Percentiles rank a stretch among this genome's conserved stretches.
Evolutionary conservation across 2,888 invertebrate genomes (phyloP).

Genomic region (Galerucella calmariensis): DNA sequence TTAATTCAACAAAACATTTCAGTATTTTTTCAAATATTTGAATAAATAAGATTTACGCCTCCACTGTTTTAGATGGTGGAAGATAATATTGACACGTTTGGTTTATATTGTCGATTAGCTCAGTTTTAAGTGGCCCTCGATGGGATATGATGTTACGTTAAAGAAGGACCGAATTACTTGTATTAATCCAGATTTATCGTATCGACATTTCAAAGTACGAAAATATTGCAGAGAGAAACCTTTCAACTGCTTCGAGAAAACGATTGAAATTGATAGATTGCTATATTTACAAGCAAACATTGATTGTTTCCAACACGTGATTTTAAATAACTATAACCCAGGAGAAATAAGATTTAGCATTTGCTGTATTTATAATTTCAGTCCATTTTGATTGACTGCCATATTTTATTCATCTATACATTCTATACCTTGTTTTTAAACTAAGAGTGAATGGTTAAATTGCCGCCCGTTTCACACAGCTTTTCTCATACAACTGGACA

Average conservation of each 20-base stretch:
- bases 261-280: neutral
- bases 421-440: too few relatives aligned
- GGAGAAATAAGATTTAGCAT: too few relatives aligned
- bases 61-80: neutral
- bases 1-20: too few relatives aligned
- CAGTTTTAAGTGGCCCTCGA: constrained; percentile 40
- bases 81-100: constrained; percentile 12
- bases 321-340: too few relatives aligned
- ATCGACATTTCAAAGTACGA: constrained; percentile 29
- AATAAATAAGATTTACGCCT: neutral
- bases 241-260: constrained; percentile 21
- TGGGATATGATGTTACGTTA: constrained; percentile 37
- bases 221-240: constrained; percentile 36
- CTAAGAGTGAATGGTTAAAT: too few relatives aligned
- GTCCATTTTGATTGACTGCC: too few relatives aligned
- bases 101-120: constrained; percentile 19
- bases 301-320: too few relatives aligned
- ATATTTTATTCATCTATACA: too few relatives aligned
- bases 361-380: too few relatives aligned
- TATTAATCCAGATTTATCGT: constrained; percentile 42
- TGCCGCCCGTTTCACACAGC: too few relatives aligned
- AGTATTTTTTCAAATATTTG: neutral
- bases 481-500: too few relatives aligned
- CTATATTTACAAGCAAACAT: too few relatives aligned
- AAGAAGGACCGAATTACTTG: constrained; percentile 34